A percentile compares a stretch with the other conserved stretches of the same genome.
These are phyloP conservation scores for Saxicola maurus DNA, from an alignment of 2,797 vertebrate genomes.

Conservation along the genomic window DNA sequence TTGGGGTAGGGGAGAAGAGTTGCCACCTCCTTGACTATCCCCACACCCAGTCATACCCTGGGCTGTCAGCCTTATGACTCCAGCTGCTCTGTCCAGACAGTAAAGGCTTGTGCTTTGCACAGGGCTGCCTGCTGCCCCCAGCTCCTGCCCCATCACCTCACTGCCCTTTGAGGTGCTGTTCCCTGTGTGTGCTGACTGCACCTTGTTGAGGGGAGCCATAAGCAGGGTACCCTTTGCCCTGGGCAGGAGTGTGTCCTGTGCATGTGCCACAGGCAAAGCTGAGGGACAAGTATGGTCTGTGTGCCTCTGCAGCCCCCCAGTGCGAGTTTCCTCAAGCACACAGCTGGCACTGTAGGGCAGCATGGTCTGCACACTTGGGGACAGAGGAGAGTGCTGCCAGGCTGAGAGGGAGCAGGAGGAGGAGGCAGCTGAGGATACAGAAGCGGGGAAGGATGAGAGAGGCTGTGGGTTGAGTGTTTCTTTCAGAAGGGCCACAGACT, in stretches of 20 bases:
- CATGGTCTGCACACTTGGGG: rapidly evolving
- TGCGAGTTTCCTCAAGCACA: not conserved
- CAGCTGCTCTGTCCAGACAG: not conserved
- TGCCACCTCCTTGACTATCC: not conserved
- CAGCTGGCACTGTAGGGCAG: not conserved
- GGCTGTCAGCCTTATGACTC: not conserved
- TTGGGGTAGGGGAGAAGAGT: rapidly evolving
- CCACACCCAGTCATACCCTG: not conserved
- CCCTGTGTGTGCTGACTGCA: not conserved
- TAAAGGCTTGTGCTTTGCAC: not conserved
- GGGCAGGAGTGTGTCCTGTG: not conserved
- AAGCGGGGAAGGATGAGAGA: not conserved
- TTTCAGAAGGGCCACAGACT: not conserved
- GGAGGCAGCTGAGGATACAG: not conserved
- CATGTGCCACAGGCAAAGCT: not conserved
- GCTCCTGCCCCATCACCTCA: not conserved
- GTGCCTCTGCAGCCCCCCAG: not conserved
- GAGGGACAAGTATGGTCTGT: not conserved
- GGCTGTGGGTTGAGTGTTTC: not conserved
- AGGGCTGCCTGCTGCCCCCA: not conserved
- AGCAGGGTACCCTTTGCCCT: not conserved
- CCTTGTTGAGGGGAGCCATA: not conserved
- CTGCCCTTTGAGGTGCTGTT: not conserved
- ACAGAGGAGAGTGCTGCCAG: not conserved
- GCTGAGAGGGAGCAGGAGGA: not conserved